Evolutionary conservation across 2,797 vertebrate species (phyloP).

Genomic region (Darevskia nairensis): DNA sequence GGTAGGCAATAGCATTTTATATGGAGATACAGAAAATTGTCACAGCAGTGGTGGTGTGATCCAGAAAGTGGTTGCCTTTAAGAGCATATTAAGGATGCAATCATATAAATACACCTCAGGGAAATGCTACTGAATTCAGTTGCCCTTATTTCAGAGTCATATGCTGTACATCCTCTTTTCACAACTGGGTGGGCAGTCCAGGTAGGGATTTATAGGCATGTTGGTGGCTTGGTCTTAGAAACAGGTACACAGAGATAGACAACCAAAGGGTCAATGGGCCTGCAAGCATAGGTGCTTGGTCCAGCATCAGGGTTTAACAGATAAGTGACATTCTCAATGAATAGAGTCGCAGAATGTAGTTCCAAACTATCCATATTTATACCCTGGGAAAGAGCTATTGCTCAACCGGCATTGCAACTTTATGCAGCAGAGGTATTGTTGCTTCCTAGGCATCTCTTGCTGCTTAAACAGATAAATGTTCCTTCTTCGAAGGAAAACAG

Average conservation of each 20-base stretch:
- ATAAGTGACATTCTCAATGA: not conserved
- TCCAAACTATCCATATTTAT: slow-evolving; percentile 2
- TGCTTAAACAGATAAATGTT: not conserved
- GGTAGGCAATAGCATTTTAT: no score
- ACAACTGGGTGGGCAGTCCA: not conserved
- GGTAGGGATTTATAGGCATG: not conserved
- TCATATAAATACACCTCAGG: not conserved
- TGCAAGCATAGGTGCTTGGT: not conserved
- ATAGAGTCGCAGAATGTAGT: not conserved
- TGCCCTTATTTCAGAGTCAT: not conserved
- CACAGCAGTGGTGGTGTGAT: not conserved
- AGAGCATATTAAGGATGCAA: not conserved
- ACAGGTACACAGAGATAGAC: not conserved
- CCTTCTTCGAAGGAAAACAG: not conserved
- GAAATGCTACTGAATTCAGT: not conserved
- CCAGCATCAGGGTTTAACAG: not conserved
- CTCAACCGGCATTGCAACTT: not conserved
- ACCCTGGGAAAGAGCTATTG: not conserved
- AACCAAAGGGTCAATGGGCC: not conserved
- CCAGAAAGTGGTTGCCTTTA: not conserved
- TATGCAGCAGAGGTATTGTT: not conserved
- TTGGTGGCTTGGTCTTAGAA: not conserved
- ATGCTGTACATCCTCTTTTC: not conserved
- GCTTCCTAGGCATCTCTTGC: not conserved
- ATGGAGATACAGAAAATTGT: not conserved